Evolutionary conservation across 1,140 invertebrate species (phyloP).

Genomic region (Aleiodes sp.): DNA sequence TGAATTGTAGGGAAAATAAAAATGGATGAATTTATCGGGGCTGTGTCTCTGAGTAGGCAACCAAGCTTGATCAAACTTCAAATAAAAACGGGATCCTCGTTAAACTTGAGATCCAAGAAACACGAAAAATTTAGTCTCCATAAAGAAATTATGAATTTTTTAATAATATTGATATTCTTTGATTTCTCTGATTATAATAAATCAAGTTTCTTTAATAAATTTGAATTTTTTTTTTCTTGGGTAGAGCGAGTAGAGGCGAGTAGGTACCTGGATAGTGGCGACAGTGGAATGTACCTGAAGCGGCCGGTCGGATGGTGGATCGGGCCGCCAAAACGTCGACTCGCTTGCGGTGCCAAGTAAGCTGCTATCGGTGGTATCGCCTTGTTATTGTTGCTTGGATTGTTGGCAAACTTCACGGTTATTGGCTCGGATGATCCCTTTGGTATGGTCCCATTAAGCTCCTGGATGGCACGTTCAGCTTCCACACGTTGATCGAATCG

Average conservation of each 20-base stretch:
- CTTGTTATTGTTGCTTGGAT: slow-evolving; percentile 94
- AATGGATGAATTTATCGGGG: too few relatives aligned
- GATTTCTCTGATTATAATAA: background rate
- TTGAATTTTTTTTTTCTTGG: slow-evolving; percentile 46
- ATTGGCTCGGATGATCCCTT: slow-evolving; percentile 96
- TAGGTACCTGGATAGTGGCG: slow-evolving; percentile 74
- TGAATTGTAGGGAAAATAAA: too few relatives aligned
- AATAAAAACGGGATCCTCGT: too few relatives aligned
- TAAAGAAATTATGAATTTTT: slow-evolving; percentile 33
- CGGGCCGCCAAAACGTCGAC: slow-evolving; percentile 87
- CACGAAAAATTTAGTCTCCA: too few relatives aligned
- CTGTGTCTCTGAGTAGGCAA: slow-evolving; percentile 20
- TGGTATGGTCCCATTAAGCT: slow-evolving; percentile 96
- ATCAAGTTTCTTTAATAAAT: background rate
- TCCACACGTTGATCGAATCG: slow-evolving; percentile 97
- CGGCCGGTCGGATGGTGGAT: slow-evolving; percentile 92
- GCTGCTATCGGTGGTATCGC: slow-evolving; percentile 90
- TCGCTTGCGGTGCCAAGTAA: slow-evolving; percentile 85
- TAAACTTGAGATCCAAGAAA: too few relatives aligned
- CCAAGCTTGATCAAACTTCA: too few relatives aligned
- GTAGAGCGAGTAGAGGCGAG: slow-evolving; percentile 68
- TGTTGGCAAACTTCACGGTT: slow-evolving; percentile 99
- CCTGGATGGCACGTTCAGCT: slow-evolving; percentile 97
- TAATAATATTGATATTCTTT: background rate
- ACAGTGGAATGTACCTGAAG: slow-evolving; percentile 86